These are phyloP conservation scores for Sympetrum striolatum DNA, from an alignment of 2,888 invertebrate species.

Conservation along the genomic window DNA sequence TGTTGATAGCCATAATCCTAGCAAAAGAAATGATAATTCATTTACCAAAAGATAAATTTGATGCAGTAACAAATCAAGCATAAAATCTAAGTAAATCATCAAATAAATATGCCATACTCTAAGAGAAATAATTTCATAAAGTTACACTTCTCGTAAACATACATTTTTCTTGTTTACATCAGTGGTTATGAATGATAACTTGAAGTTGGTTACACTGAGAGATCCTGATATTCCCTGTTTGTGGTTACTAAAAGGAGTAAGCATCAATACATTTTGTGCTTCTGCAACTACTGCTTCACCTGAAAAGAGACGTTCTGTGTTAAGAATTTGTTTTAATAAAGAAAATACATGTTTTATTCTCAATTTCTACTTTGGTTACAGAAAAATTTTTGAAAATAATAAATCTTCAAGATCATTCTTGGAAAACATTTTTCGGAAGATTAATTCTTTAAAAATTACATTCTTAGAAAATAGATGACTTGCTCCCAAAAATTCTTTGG, in stretches of 20 bases:
- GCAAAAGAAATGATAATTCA: slow-evolving; percentile 44
- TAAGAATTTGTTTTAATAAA: too few relatives aligned
- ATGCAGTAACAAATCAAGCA: background rate
- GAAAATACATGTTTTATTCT: too few relatives aligned
- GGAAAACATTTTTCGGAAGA: too few relatives aligned
- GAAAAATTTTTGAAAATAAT: too few relatives aligned
- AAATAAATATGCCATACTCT: background rate
- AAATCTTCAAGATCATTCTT: too few relatives aligned
- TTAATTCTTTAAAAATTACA: too few relatives aligned
- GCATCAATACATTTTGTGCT: slow-evolving; percentile 82
- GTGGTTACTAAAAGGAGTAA: slow-evolving; percentile 79
- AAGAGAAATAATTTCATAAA: background rate
- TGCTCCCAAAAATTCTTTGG: too few relatives aligned
- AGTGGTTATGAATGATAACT: slow-evolving; percentile 84
- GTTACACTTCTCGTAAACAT: slow-evolving; percentile 49
- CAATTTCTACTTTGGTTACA: too few relatives aligned
- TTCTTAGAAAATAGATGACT: too few relatives aligned
- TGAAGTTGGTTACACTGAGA: slow-evolving; percentile 90
- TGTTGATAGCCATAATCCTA: slow-evolving; percentile 60
- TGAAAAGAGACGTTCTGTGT: slow-evolving; percentile 57
- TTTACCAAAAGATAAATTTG: background rate
- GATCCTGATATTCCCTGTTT: slow-evolving; percentile 83
- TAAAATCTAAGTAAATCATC: background rate
- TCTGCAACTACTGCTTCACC: slow-evolving; percentile 84
- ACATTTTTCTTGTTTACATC: slow-evolving; percentile 65